Conservation (phyloP, 2,113 vertebrate species). For the Albula glossodonta region DNA sequence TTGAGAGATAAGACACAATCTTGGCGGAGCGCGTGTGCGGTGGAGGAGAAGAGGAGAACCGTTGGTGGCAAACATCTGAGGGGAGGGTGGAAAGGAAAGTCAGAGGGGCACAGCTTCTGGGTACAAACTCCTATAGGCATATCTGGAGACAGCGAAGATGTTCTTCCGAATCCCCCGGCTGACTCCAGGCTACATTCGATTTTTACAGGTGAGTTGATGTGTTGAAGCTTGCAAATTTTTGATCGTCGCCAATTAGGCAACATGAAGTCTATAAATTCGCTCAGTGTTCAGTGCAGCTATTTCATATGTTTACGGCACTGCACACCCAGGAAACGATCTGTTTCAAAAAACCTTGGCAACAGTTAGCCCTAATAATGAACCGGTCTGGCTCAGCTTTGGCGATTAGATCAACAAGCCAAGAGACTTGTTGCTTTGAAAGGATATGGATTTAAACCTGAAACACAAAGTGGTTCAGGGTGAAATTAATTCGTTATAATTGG, state of each 20-base stretch:
- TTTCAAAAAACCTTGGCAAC: not conserved
- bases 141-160: constrained; percentile 61
- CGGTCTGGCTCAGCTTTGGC: not conserved
- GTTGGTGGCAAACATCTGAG: not conserved
- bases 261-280: not conserved
- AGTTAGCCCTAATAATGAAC: not conserved
- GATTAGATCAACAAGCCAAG: not conserved
- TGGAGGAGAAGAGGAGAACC: constrained; percentile 4
- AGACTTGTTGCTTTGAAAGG: not conserved
- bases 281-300: not conserved
- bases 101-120: constrained; percentile 13
- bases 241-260: not conserved
- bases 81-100: constrained; percentile 27
- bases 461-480: constrained; percentile 27
- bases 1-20: constrained; percentile 19
- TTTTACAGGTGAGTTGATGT: constrained; percentile 76
- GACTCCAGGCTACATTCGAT: constrained; percentile 82
- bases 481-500: constrained; percentile 55
- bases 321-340: not conserved
- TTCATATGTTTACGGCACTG: not conserved
- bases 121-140: constrained; percentile 16
- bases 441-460: not conserved
- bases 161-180: constrained; percentile 74
- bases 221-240: not conserved
- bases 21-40: constrained; percentile 38